Percentiles rank a stretch among this genome's conserved stretches.
Conservation (phyloP, 2,113 vertebrate species). For the Redunca redunca region DNA sequence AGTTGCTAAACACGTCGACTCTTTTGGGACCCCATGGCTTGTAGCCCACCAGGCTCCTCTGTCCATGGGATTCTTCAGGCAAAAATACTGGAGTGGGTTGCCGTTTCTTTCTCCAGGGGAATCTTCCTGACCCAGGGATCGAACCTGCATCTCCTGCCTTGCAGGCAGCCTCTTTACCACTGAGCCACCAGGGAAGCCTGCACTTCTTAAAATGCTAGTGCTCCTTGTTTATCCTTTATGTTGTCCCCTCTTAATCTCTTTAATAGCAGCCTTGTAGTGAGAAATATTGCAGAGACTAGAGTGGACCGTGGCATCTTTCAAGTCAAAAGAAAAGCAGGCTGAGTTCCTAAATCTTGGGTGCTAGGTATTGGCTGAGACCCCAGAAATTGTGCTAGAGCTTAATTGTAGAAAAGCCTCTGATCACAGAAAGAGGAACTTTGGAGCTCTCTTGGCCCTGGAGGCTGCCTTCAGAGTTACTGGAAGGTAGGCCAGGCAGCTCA, state of each 20-base stretch:
- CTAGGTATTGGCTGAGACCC: not conserved
- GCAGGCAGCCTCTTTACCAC: not conserved
- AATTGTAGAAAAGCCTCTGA: not conserved
- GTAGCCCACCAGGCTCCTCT: not conserved
- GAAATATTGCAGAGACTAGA: not conserved
- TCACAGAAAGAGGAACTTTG: not conserved
- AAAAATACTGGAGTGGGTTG: not conserved
- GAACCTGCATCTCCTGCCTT: not conserved
- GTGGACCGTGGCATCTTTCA: not conserved
- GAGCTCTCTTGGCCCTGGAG: not conserved
- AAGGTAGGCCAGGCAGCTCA: not conserved
- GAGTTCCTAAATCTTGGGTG: not conserved
- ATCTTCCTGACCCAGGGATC: not conserved
- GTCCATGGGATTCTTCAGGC: not conserved
- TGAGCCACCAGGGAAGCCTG: not conserved
- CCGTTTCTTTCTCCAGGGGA: not conserved
- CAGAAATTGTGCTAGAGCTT: not conserved
- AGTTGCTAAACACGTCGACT: not conserved
- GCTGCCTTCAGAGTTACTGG: not conserved
- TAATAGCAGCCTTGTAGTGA: not conserved
- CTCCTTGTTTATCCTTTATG: not conserved
- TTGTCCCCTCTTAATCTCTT: not conserved
- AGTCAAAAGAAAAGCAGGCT: not conserved
- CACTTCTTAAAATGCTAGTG: not conserved
- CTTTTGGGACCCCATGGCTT: not conserved